Percentiles rank a stretch among this genome's conserved stretches.
phyloP scores from a whole-genome alignment of 35 echinoderm and acorn worm genomes.

The Anneissia japonica region DNA sequence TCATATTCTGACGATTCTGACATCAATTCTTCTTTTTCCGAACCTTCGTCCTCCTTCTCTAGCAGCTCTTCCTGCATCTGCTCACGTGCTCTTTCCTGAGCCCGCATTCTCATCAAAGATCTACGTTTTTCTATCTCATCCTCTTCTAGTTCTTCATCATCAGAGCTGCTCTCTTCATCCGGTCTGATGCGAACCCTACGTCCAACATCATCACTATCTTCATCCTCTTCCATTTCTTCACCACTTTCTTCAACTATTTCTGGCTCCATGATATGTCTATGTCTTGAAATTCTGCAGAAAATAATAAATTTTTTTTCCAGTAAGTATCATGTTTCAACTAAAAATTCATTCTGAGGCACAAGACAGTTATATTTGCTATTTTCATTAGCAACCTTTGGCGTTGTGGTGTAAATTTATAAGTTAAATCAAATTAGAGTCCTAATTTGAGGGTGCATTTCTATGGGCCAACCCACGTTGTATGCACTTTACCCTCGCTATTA shows the following conservation, averaged over 20 bases:
- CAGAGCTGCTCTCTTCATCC: conserved; percentile 78
- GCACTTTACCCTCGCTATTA: not conserved
- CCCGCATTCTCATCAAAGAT: conserved; percentile 52
- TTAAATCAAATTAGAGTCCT: not conserved
- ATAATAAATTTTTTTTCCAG: not conserved
- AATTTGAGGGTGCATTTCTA: not conserved
- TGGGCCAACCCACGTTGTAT: not conserved
- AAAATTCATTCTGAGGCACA: not conserved
- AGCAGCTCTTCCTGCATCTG: conserved; percentile 42
- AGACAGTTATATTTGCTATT: not conserved
- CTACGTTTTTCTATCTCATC: conserved; percentile 79
- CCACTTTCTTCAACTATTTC: conserved; percentile 53
- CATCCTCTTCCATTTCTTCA: conserved; percentile 20
- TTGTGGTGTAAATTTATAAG: not conserved
- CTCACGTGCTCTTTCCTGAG: conserved; percentile 15
- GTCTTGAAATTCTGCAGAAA: conserved; percentile 40
- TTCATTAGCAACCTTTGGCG: not conserved
- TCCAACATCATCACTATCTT: not conserved
- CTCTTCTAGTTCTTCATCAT: conserved; percentile 87
- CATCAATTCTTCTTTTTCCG: conserved; percentile 38
- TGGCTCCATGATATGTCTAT: conserved; percentile 61
- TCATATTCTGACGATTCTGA: conserved; percentile 90
- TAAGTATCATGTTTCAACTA: not conserved
- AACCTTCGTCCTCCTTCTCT: conserved; percentile 51
- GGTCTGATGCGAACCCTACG: conserved; percentile 49